Conservation (phyloP, 1,140 invertebrate genomes). For the Drosophila nannoptera region DNA sequence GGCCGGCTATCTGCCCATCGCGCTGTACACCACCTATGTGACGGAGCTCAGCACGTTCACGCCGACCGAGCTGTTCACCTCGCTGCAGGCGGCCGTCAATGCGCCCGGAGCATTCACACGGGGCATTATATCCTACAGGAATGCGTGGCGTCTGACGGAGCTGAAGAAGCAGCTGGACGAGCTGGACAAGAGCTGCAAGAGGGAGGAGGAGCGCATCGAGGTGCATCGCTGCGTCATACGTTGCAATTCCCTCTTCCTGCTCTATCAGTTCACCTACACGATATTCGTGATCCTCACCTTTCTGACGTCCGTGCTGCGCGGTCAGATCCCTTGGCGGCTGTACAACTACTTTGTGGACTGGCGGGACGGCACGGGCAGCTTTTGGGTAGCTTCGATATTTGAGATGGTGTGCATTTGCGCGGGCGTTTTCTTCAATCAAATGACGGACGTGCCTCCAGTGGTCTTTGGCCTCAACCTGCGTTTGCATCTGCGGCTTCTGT, state of each 20-base stretch:
- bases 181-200: conserved; percentile 36
- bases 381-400: conserved; percentile 13
- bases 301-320: neutral
- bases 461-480: conserved; percentile 29
- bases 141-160: conserved; percentile 20
- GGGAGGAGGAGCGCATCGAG: conserved; percentile 6
- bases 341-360: conserved; percentile 48
- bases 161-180: conserved; percentile 19
- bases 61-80: conserved; percentile 37
- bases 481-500: conserved; percentile 32
- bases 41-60: conserved; percentile 31
- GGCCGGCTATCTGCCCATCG: conserved; percentile 36
- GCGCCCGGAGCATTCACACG: conserved; percentile 3
- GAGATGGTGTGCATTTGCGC: conserved; percentile 21
- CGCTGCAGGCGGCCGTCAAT: conserved; percentile 44
- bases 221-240: conserved; percentile 31
- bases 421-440: conserved; percentile 2
- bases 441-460: conserved; percentile 40
- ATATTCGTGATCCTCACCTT: conserved; percentile 18
- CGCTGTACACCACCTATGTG: conserved; percentile 30
- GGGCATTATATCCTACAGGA: neutral
- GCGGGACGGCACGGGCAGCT: conserved; percentile 1
- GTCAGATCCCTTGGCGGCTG: conserved; percentile 39
- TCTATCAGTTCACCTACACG: conserved; percentile 21
- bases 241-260: conserved; percentile 40